phyloP scores from a whole-genome alignment of 1,140 invertebrate genomes.

The Latrodectus geometricus region DNA sequence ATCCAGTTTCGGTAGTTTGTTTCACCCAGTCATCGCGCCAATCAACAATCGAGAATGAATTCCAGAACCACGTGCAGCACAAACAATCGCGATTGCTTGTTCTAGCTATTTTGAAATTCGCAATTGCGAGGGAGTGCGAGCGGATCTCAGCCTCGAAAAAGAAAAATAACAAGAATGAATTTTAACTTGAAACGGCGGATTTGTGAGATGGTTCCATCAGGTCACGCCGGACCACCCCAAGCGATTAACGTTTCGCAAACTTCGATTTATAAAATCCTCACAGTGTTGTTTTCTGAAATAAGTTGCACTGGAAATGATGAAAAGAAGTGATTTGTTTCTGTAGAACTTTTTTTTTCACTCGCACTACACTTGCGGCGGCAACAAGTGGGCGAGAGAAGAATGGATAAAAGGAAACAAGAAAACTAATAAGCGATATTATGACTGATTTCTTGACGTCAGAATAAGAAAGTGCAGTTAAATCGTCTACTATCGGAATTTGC shows the following conservation, averaged over 20 bases:
- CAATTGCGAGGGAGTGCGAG: not conserved
- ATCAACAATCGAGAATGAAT: conserved; percentile 12
- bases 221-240: too few relatives aligned
- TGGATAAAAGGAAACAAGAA: not conserved
- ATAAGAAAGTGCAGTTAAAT: conserved; percentile 13
- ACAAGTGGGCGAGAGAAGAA: conserved; percentile 31
- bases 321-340: too few relatives aligned
- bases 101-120: too few relatives aligned
- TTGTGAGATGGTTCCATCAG: too few relatives aligned
- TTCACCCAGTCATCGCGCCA: not conserved
- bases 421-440: not conserved
- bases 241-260: too few relatives aligned
- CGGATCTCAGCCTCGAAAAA: not conserved
- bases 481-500: conserved; percentile 1
- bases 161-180: not conserved
- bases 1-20: conserved; percentile 23
- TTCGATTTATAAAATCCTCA: too few relatives aligned
- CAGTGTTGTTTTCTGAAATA: too few relatives aligned
- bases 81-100: not conserved
- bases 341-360: too few relatives aligned
- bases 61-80: not conserved
- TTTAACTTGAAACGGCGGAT: too few relatives aligned
- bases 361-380: not conserved
- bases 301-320: too few relatives aligned
- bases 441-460: conserved; percentile 15